Conservation (phyloP, 2,888 invertebrate genomes). For the Smittia sp. region DNA sequence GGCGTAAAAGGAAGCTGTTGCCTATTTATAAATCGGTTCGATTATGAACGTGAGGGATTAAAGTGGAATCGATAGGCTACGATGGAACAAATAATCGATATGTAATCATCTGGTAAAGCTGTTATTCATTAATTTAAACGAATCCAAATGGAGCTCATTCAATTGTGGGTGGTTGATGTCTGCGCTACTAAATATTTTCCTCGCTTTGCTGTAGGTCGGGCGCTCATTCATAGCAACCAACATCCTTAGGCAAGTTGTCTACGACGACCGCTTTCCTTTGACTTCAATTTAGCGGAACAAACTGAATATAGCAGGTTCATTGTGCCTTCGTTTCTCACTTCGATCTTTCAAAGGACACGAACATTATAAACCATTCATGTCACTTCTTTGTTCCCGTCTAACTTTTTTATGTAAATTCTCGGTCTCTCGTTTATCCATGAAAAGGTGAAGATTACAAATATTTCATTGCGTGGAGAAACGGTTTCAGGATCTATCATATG, state of each 20-base stretch:
- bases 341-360: constrained; percentile 19
- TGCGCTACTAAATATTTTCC: no score
- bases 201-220: constrained; percentile 19
- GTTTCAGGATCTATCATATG: no score
- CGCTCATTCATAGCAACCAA: not conserved
- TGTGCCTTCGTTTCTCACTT: not conserved
- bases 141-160: no score
- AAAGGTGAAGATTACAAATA: constrained; percentile 21
- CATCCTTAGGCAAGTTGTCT: not conserved
- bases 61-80: no score
- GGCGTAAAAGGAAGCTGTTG: no score
- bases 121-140: no score
- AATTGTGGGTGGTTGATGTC: no score
- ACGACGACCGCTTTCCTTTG: constrained; percentile 11
- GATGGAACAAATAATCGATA: no score
- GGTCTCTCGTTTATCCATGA: not conserved
- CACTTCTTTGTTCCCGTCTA: not conserved
- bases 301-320: not conserved
- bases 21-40: no score
- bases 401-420: constrained; percentile 11
- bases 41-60: no score
- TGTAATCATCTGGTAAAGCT: no score
- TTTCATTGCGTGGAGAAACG: constrained; percentile 11
- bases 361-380: no score
- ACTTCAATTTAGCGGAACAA: constrained; percentile 28